Evolutionary conservation across 2,113 vertebrate species (phyloP), one percentile per base, ranked within the genome.

Genomic region (Prionailurus bengalensis): DNA sequence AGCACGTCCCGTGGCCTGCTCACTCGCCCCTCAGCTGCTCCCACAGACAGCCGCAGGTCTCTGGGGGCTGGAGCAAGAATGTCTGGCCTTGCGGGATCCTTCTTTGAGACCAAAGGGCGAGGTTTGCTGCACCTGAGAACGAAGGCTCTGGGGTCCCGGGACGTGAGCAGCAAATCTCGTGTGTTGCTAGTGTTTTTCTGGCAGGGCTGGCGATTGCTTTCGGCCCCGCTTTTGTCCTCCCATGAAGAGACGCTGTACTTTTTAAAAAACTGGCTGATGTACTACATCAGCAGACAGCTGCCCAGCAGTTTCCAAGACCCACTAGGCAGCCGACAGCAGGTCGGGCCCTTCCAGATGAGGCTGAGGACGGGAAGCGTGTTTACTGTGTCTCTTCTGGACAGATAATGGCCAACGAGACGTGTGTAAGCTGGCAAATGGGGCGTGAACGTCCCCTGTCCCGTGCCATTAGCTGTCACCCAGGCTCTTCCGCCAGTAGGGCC

Each of bases 1-100:
- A 3, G 33, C 51, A 3, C 0, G 0, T 55, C 31, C 66, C 0
- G 4, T 7, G 29, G 14, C 58, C 65, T 74, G n/a, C 58, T 29
- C 2, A 0, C 70, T 92, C 2, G 3, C 33, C 23, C 48, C 80
- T 9, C 7, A 0, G 53, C 42, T 33, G 85, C n/a, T 71, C 25
- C 84, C 19, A 0, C 5, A 21, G 76, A 33, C 45, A 48, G 7
- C 71, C 7, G 13, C 78, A n/a, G 4, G 11, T 21, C 66, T 45
- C 76, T 1, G 0, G 39, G 79, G 23, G 27, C 45, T 17, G 6
- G 13, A 14, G 4, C 19, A 7, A 23, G 42, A 66, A 7, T 3
- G 0, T 0, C 0, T 5, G 63, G 33, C 66, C 31, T 73, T 17
- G 13, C 8, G 8, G 79, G 39, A 45, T 21, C 45, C 70, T 36